phyloP scores from a whole-genome alignment of 2,888 invertebrate genomes.

The Seira musarum region DNA sequence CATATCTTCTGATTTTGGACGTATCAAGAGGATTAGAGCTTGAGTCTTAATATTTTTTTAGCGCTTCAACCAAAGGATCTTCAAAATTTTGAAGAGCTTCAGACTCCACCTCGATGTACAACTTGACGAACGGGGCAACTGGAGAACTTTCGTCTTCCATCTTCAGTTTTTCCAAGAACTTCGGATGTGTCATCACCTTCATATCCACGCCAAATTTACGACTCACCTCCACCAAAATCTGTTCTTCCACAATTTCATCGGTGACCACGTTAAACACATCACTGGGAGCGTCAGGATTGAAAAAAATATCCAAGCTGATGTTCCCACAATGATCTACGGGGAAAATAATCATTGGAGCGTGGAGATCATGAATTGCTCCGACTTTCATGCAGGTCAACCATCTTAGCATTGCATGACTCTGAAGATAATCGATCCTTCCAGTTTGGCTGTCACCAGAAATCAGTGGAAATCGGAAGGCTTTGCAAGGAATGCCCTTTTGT shows the following conservation, averaged over 20 bases:
- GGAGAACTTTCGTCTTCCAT: constrained; percentile 28
- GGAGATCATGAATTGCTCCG: constrained; percentile 20
- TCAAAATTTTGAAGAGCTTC: too few relatives aligned
- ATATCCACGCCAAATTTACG: constrained; percentile 22
- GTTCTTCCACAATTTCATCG: background rate
- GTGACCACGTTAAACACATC: constrained; percentile 36
- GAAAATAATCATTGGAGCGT: background rate
- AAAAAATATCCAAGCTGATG: constrained; percentile 20
- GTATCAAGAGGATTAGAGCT: background rate
- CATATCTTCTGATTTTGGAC: background rate
- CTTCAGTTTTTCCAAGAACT: constrained; percentile 25
- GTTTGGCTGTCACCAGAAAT: constrained; percentile 25
- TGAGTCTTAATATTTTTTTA: too few relatives aligned
- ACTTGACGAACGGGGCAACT: constrained; percentile 1
- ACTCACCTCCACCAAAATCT: constrained; percentile 27
- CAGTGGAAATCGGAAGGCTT: constrained; percentile 29
- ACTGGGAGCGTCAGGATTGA: constrained; percentile 3
- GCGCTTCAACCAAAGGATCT: too few relatives aligned
- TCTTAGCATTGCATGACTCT: constrained; percentile 15
- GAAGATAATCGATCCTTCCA: constrained; percentile 5
- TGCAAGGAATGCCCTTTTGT: constrained; percentile 36
- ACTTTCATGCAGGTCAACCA: constrained; percentile 29
- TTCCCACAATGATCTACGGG: constrained; percentile 32
- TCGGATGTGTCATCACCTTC: background rate
- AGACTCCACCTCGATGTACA: too few relatives aligned